These are phyloP conservation scores for Capromys pilorides DNA, from an alignment of 2,797 vertebrate genomes.

Conservation along the genomic window DNA sequence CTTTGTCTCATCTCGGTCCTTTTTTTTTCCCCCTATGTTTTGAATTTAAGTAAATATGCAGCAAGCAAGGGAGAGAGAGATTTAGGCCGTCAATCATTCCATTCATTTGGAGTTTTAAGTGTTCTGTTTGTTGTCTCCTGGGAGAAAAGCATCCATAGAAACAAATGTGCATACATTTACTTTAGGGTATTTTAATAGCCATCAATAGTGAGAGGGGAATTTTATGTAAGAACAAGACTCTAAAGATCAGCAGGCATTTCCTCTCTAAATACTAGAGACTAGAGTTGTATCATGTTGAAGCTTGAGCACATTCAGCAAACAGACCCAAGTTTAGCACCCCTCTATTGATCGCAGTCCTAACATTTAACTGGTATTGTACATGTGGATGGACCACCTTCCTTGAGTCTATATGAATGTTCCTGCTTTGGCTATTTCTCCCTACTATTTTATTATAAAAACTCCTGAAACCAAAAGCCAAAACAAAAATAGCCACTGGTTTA, in stretches of 20 bases:
- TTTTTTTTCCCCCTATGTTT: not conserved
- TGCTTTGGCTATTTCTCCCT: not conserved
- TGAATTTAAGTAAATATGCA: constrained; percentile 33
- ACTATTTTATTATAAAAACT: not conserved
- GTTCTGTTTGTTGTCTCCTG: constrained; percentile 59
- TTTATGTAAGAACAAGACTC: not conserved
- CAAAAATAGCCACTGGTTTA: not conserved
- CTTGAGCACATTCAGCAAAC: not conserved
- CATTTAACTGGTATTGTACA: not conserved
- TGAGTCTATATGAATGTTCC: not conserved
- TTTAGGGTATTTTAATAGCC: constrained; percentile 46
- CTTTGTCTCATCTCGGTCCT: constrained; percentile 33
- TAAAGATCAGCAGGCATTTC: constrained; percentile 46
- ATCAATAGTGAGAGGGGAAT: not conserved
- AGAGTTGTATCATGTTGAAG: not conserved
- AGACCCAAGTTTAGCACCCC: not conserved
- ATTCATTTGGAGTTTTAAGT: constrained; percentile 38
- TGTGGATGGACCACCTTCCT: not conserved
- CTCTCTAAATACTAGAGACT: constrained; percentile 43
- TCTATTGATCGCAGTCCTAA: not conserved
- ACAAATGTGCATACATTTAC: constrained; percentile 64
- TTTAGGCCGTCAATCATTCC: constrained; percentile 46
- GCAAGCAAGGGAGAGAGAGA: not conserved
- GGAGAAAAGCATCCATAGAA: constrained; percentile 58
- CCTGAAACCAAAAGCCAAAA: not conserved